A percentile compares a stretch with the other conserved stretches of the same genome.
These are phyloP conservation scores for Terebella lapidaria DNA, from an alignment of 2,888 invertebrate genomes.

Conservation along the genomic window DNA sequence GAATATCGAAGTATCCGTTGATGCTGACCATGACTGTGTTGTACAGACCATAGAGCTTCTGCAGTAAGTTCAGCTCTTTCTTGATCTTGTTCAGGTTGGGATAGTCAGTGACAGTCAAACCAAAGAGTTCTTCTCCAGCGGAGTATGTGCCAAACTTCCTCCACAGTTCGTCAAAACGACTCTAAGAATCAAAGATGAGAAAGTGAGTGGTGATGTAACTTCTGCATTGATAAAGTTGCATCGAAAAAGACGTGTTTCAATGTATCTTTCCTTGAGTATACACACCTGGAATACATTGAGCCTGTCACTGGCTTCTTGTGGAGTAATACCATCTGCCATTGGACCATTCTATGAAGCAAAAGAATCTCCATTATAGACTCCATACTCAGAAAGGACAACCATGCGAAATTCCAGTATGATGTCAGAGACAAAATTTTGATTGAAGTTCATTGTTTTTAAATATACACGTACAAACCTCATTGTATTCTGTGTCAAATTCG, in stretches of 20 bases:
- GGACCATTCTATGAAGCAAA: constrained; percentile 32
- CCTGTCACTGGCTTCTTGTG: constrained; percentile 49
- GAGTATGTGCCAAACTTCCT: constrained; percentile 45
- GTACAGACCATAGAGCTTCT: constrained; percentile 51
- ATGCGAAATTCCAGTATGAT: no score
- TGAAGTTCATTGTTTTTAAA: no score
- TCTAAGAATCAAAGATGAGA: no score
- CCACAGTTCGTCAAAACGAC: constrained; percentile 48
- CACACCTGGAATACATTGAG: constrained; percentile 43
- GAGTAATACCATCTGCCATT: constrained; percentile 47
- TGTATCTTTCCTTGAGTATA: not conserved
- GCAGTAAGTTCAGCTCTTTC: constrained; percentile 48
- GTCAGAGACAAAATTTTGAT: no score
- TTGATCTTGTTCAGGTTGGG: constrained; percentile 37
- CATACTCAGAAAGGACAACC: no score
- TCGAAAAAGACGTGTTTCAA: not conserved
- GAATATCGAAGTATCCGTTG: constrained; percentile 48
- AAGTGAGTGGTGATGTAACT: no score
- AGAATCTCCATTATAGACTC: no score
- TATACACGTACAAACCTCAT: constrained; percentile 20
- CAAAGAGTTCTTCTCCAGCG: constrained; percentile 51
- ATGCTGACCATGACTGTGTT: constrained; percentile 47
- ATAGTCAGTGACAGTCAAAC: constrained; percentile 46
- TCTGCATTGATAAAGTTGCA: not conserved
- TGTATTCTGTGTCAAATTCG: constrained; percentile 62